Evolutionary conservation across 2,797 vertebrate species (phyloP).

Genomic region (Melopsittacus undulatus): DNA sequence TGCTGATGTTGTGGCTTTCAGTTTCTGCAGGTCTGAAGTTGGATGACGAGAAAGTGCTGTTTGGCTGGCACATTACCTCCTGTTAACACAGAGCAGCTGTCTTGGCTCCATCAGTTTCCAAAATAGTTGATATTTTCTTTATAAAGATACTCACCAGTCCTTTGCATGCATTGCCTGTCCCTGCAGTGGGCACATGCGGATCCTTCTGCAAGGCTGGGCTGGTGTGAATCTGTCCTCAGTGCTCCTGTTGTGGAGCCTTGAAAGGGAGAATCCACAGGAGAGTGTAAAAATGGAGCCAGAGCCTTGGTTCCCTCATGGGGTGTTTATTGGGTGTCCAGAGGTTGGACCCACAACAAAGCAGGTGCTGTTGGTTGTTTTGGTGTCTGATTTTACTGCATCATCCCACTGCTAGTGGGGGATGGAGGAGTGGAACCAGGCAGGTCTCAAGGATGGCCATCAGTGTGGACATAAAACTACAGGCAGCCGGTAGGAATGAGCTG

Average conservation of each 20-base stretch:
- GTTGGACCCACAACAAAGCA: background rate
- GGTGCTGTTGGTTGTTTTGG: background rate
- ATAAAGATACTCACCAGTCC: background rate
- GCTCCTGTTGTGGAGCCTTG: background rate
- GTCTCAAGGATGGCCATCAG: background rate
- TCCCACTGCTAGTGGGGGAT: background rate
- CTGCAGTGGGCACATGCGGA: accelerated
- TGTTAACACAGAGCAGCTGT: background rate
- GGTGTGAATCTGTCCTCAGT: accelerated
- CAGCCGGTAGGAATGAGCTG: accelerated
- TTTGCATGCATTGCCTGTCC: accelerated
- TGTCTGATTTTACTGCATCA: accelerated
- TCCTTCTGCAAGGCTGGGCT: background rate
- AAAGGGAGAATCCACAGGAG: background rate
- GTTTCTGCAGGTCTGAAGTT: background rate
- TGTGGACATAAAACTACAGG: background rate
- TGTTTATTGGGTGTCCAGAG: background rate
- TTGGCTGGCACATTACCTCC: background rate
- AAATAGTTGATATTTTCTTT: background rate
- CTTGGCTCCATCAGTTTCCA: background rate
- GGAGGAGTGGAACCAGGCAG: background rate
- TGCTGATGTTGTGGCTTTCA: background rate
- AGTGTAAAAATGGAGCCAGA: background rate
- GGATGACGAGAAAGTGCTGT: background rate
- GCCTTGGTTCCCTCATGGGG: background rate